Base-by-base conservation (phyloP, 2,113 vertebrate species). In the Parus major region DNA sequence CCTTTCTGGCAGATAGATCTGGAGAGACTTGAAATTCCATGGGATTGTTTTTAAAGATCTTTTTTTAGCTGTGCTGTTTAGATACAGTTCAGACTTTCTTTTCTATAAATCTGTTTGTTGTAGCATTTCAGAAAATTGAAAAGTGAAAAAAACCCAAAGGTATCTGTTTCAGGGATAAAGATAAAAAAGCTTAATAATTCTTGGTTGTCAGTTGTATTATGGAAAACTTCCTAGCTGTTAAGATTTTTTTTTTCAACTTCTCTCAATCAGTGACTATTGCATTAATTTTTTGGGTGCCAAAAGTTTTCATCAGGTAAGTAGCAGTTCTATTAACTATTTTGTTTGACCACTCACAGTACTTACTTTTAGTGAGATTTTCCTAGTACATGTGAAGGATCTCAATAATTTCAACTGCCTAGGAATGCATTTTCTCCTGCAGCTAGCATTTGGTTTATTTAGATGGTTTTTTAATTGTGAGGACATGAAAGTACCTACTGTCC, bases 391-490 rank as follows among this genome's bases (percentile, higher is more conserved):
- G 16, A 81, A 86, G n/a, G 22, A 81, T 24, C 28, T 92, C 33
- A 61, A 3, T 87, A 39, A 85, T 84, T 95, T 69, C 81, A 89
- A 1, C 41, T 83, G 33, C 64, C 23, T 73, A 17, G 60, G 63
- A 87, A n/a, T 44, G 28, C 33, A 17, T 83, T 84, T 94, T 75
- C 56, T 90, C 44, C 44, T 59, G 27, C 19, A 83, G 56, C 44
- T 66, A 22, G n/a, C 76, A 75, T 56, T 94, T 72, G 68, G 19
- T 91, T 96, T 90, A 73, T 92, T 88, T 81, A 59, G 63, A 50
- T 55, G 56, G 76, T 93, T 93, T 95, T 92, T 13, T 95, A 73
- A 90, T 81, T 78, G 64, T 75, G 47, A 93, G 73, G 70, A 82
- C 33, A 41, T 91, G 57, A 73, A 94, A 85, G 78, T 95, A 78